Conservation (phyloP, 2,888 invertebrate species). For the Lepidochrysops patricia region DNA sequence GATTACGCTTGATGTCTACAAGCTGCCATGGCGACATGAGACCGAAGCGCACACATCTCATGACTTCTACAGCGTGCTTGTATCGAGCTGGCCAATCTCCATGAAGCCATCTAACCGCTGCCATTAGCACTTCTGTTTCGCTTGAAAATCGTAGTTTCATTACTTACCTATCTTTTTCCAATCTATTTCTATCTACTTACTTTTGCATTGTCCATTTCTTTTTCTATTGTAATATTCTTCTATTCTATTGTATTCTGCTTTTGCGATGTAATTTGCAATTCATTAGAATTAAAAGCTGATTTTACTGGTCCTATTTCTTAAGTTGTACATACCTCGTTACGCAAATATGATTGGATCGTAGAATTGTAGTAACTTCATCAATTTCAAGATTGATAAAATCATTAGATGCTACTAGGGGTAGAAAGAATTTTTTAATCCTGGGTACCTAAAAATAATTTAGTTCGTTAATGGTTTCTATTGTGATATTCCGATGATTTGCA, state of each 20-base stretch:
- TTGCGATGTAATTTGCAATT: too few relatives aligned
- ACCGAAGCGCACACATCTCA: constrained; percentile 84
- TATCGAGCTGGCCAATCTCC: constrained; percentile 79
- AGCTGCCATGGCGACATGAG: constrained; percentile 87
- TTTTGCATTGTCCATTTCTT: not conserved
- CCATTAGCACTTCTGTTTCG: constrained; percentile 86
- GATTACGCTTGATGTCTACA: constrained; percentile 83
- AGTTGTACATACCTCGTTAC: constrained; percentile 76
- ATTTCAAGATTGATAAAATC: constrained; percentile 80
- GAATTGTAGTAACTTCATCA: constrained; percentile 78
- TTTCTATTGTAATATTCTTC: too few relatives aligned
- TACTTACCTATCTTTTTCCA: not conserved
- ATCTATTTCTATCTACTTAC: not conserved
- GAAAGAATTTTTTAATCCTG: constrained; percentile 82
- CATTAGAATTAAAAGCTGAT: too few relatives aligned
- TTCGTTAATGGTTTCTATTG: not conserved
- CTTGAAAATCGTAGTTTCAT: constrained; percentile 27
- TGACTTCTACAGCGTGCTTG: constrained; percentile 72
- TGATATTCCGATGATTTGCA: not conserved
- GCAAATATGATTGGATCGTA: constrained; percentile 82
- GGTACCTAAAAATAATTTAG: constrained; percentile 60
- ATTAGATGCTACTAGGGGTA: constrained; percentile 82
- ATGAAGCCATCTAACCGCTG: constrained; percentile 86
- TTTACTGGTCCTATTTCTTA: not conserved
- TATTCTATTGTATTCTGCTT: too few relatives aligned